Evolutionary conservation across 2,888 invertebrate genomes (phyloP).

Genomic region (Aradus depressus): DNA sequence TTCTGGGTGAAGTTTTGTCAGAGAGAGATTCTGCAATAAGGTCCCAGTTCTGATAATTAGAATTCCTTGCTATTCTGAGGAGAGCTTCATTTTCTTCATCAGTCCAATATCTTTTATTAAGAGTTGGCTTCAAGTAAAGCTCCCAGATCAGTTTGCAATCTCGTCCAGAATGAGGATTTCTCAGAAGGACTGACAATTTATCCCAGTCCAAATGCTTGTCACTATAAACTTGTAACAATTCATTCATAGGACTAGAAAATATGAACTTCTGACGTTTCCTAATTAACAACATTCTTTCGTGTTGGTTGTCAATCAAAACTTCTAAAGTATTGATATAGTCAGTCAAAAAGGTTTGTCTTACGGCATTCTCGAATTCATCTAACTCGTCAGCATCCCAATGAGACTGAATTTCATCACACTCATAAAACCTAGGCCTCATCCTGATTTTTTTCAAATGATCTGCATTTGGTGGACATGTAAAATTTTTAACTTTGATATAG

Average conservation of each 20-base stretch:
- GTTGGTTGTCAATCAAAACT: neutral
- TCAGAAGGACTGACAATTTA: conserved; percentile 9
- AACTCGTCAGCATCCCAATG: conserved; percentile 13
- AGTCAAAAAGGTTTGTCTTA: conserved; percentile 11
- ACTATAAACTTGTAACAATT: conserved; percentile 4
- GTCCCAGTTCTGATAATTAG: conserved; percentile 54
- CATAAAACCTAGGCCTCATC: conserved; percentile 2
- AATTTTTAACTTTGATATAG: conserved; percentile 9
- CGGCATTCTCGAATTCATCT: conserved; percentile 9
- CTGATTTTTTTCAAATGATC: conserved; percentile 4
- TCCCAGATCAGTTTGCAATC: conserved; percentile 63
- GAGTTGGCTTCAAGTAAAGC: conserved; percentile 53
- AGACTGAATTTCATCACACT: neutral
- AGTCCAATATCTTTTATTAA: conserved; percentile 49
- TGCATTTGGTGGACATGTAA: conserved; percentile 9
- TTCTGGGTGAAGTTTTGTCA: conserved; percentile 48
- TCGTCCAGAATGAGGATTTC: conserved; percentile 42
- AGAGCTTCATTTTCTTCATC: conserved; percentile 42
- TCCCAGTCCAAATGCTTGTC: conserved; percentile 20
- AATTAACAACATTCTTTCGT: neutral
- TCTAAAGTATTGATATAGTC: conserved; percentile 8
- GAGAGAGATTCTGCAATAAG: conserved; percentile 46
- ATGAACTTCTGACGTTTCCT: neutral
- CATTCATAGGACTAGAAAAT: neutral
- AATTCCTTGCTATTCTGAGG: conserved; percentile 35